phyloP scores from a whole-genome alignment of 1,140 invertebrate genomes.

The Zaprionus inermis region DNA sequence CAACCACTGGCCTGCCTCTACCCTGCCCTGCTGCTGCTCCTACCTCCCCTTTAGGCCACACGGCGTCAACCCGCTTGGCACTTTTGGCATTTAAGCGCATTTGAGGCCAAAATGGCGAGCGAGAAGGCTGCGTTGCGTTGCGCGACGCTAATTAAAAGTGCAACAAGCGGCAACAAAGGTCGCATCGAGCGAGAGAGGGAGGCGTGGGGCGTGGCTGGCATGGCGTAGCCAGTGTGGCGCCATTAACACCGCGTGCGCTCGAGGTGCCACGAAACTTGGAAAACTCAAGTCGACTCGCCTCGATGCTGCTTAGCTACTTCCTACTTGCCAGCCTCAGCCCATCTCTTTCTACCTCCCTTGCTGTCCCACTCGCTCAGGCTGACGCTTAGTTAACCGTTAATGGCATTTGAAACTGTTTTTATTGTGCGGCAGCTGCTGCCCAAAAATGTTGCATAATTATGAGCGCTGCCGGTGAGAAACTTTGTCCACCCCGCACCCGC shows the following conservation, averaged over 20 bases:
- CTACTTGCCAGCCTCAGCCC: too few relatives aligned
- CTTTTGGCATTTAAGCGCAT: slow-evolving; percentile 71
- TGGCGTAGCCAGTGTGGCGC: slow-evolving; percentile 5
- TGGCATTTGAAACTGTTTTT: slow-evolving; percentile 81
- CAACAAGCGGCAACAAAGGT: slow-evolving; percentile 62
- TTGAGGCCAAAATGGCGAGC: slow-evolving; percentile 71
- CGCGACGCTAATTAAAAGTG: slow-evolving; percentile 81
- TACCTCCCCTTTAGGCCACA: background rate
- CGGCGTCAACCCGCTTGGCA: background rate
- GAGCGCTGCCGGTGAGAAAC: slow-evolving; percentile 76
- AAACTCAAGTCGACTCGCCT: slow-evolving; percentile 16
- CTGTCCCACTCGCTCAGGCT: slow-evolving; percentile 30
- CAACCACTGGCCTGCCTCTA: background rate
- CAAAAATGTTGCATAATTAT: slow-evolving; percentile 83
- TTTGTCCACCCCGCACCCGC: slow-evolving; percentile 38
- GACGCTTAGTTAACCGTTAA: slow-evolving; percentile 80
- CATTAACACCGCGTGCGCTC: slow-evolving; percentile 53
- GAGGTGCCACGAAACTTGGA: slow-evolving; percentile 44
- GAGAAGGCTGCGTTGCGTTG: slow-evolving; percentile 30
- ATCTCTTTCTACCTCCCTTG: background rate
- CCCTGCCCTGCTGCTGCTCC: too few relatives aligned
- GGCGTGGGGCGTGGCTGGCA: background rate
- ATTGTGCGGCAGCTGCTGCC: slow-evolving; percentile 68
- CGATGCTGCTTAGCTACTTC: background rate
- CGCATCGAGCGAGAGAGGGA: slow-evolving; percentile 7